Evolutionary conservation across 1,140 invertebrate species (phyloP).

Genomic region (Physella acuta): DNA sequence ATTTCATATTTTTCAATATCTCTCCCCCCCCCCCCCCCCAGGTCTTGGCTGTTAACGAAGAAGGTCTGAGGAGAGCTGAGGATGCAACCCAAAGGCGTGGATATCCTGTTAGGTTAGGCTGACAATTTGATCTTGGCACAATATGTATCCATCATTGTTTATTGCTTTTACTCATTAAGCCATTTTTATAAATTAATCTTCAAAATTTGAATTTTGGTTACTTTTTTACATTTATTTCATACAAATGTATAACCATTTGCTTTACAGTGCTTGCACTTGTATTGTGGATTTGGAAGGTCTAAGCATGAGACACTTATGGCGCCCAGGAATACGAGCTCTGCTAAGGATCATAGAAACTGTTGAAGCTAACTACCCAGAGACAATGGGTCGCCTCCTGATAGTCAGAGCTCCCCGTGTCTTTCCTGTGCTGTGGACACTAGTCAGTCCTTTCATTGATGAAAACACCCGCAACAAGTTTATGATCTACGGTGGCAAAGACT

Average conservation of each 20-base stretch:
- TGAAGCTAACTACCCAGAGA: conserved; percentile 94
- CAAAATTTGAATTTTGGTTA: too few relatives aligned
- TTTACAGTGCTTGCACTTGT: conserved; percentile 77
- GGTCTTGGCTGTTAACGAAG: conserved; percentile 58
- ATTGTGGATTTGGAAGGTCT: conserved; percentile 90
- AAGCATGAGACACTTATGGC: conserved; percentile 93
- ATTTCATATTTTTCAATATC: neutral
- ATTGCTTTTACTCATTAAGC: neutral
- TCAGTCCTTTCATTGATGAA: conserved; percentile 96
- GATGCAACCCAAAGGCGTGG: conserved; percentile 76
- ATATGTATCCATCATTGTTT: neutral
- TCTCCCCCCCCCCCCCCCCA: too few relatives aligned
- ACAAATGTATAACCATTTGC: neutral
- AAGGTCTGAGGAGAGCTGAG: conserved; percentile 63
- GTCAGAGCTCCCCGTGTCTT: conserved; percentile 73
- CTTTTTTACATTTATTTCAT: too few relatives aligned
- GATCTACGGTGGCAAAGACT: conserved; percentile 88
- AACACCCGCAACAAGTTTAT: conserved; percentile 92
- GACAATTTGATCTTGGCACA: neutral
- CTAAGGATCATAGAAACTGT: conserved; percentile 93
- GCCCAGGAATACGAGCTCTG: conserved; percentile 86
- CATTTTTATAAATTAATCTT: too few relatives aligned
- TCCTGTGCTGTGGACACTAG: conserved; percentile 94
- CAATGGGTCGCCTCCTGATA: conserved; percentile 71
- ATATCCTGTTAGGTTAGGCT: conserved; percentile 70